Evolutionary conservation across 2,888 invertebrate species (phyloP).

Genomic region (Psylliodes chrysocephalus): DNA sequence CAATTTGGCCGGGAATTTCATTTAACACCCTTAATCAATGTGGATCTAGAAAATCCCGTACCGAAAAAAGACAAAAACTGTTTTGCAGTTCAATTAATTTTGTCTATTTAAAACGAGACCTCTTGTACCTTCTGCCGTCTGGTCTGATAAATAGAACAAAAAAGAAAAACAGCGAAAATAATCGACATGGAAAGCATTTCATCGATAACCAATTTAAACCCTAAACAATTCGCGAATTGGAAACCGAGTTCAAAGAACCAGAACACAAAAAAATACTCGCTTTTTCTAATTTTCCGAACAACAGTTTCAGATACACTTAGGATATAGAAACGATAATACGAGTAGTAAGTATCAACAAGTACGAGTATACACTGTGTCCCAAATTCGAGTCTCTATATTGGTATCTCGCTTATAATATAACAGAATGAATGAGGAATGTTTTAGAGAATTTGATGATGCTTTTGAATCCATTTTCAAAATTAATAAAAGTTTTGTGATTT

Average conservation of each 20-base stretch:
- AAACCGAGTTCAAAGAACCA: constrained; percentile 3
- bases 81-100: constrained; percentile 23
- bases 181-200: constrained; percentile 12
- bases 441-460: too few species aligned
- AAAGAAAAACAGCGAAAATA: constrained; percentile 4
- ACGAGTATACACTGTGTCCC: too few species aligned
- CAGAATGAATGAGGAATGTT: too few species aligned
- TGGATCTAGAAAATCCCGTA: constrained; percentile 7
- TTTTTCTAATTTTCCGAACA: too few species aligned
- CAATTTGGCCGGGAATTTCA: constrained; percentile 7
- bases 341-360: too few species aligned
- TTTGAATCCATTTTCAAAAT: too few species aligned
- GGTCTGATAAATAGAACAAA: constrained; percentile 8
- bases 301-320: too few species aligned
- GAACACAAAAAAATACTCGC: background rate
- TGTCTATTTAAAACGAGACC: constrained; percentile 22
- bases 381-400: too few species aligned
- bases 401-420: too few species aligned
- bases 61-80: constrained; percentile 5
- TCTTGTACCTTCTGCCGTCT: constrained; percentile 8
- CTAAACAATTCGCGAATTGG: constrained; percentile 2
- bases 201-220: constrained; percentile 9
- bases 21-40: constrained; percentile 7
- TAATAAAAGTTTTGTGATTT: too few species aligned
- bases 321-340: too few species aligned